phyloP scores from a whole-genome alignment of 1,140 invertebrate species.

The Zelostemma sp. region DNA sequence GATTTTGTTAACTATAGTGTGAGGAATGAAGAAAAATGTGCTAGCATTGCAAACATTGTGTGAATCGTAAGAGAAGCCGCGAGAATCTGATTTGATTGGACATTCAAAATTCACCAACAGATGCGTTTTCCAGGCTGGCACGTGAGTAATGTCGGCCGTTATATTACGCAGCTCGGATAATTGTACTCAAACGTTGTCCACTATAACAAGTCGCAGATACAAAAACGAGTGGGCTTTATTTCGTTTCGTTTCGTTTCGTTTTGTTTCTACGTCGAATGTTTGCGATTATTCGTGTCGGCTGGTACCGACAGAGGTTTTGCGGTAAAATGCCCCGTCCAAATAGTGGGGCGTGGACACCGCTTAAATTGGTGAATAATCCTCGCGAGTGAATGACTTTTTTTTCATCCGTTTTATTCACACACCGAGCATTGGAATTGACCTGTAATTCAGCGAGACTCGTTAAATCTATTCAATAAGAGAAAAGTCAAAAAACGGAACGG shows the following conservation, averaged over 20 bases:
- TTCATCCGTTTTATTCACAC: slow-evolving; percentile 9
- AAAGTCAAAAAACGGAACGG: background rate
- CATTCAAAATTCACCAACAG: slow-evolving; percentile 19
- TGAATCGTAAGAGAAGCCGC: background rate
- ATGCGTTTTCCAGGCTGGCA: slow-evolving; percentile 7
- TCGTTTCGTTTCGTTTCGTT: no score
- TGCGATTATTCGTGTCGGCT: slow-evolving; percentile 46
- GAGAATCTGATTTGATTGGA: background rate
- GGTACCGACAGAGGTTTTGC: slow-evolving; percentile 25
- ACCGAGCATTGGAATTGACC: slow-evolving; percentile 16
- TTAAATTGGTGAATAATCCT: slow-evolving; percentile 30
- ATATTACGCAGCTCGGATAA: slow-evolving; percentile 48
- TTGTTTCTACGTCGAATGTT: slow-evolving; percentile 28
- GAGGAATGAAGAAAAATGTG: no score
- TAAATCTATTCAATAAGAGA: slow-evolving; percentile 3
- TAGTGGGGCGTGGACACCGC: slow-evolving; percentile 4
- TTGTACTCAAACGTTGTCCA: slow-evolving; percentile 48
- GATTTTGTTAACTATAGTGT: no score
- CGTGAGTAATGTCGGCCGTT: slow-evolving; percentile 17
- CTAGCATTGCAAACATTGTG: no score
- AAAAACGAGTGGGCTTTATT: slow-evolving; percentile 51
- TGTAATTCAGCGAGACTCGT: background rate
- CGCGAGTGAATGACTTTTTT: slow-evolving; percentile 30
- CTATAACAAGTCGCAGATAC: slow-evolving; percentile 24
- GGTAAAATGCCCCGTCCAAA: slow-evolving; percentile 24